These are phyloP conservation scores for Meloidogyne exigua DNA, from an alignment of 1,140 invertebrate species.

Conservation along the genomic window DNA sequence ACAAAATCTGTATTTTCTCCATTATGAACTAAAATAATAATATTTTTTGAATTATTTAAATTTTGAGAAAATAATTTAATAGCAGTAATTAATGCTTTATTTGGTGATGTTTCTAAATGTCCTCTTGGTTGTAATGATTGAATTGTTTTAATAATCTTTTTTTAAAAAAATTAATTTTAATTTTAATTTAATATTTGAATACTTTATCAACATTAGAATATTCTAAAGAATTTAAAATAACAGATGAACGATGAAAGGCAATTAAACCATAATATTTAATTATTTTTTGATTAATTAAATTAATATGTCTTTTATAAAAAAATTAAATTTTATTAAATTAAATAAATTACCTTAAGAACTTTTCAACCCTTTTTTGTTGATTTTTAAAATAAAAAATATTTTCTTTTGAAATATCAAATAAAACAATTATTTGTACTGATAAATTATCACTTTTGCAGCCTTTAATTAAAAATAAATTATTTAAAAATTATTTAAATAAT, in stretches of 20 bases:
- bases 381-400: conserved; percentile 10
- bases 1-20: conserved; percentile 25
- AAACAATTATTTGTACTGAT: conserved; percentile 15
- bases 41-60: conserved; percentile 14
- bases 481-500: not conserved
- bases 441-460: not conserved
- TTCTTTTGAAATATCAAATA: conserved; percentile 24
- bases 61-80: not conserved
- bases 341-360: conserved; percentile 6
- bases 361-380: conserved; percentile 16
- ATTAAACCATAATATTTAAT: conserved; percentile 26
- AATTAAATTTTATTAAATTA: not conserved
- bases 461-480: not conserved
- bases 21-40: conserved; percentile 30
- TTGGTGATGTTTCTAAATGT: conserved; percentile 18
- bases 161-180: not conserved
- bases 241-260: conserved; percentile 22
- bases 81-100: conserved; percentile 11
- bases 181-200: not conserved
- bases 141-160: conserved; percentile 22
- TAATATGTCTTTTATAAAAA: conserved; percentile 14
- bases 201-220: conserved; percentile 24
- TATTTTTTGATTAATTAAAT: conserved; percentile 5
- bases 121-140: conserved; percentile 4
- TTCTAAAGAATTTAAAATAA: conserved; percentile 22